Evolutionary conservation across 2,797 vertebrate species (phyloP).

Genomic region (Hybognathus amarus): DNA sequence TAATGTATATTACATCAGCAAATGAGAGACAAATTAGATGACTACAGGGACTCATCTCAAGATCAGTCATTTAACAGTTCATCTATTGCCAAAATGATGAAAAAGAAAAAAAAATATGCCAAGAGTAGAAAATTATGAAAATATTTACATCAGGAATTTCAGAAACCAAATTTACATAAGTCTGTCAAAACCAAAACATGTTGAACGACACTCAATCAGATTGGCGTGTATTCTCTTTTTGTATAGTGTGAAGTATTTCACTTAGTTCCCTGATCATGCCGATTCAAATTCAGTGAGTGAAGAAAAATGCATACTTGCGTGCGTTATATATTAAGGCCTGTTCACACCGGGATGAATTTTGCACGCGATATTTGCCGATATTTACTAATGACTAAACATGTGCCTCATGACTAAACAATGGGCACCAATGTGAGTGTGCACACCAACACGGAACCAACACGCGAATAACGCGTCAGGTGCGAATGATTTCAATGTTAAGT

Average conservation of each 20-base stretch:
- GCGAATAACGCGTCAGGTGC: too few species aligned
- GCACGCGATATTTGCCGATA: too few species aligned
- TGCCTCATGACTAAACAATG: too few species aligned
- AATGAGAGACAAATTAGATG: not conserved
- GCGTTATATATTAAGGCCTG: not conserved
- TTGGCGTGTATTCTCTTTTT: not conserved
- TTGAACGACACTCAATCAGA: not conserved
- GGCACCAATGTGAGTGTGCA: too few species aligned
- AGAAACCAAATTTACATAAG: not conserved
- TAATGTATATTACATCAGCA: too few species aligned
- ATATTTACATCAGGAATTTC: not conserved
- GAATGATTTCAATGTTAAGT: too few species aligned
- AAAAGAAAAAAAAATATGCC: not conserved
- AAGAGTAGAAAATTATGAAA: not conserved
- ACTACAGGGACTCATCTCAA: not conserved
- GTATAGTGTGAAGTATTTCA: not conserved
- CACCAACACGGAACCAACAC: too few species aligned
- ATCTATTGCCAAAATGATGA: not conserved
- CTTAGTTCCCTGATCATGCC: not conserved
- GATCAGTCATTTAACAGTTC: not conserved
- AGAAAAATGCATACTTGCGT: not conserved
- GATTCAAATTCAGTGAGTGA: not conserved
- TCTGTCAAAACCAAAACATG: not conserved
- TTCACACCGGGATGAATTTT: too few species aligned
- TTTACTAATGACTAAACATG: too few species aligned